Evolutionary conservation across 2,113 vertebrate genomes (phyloP).

Genomic region (Peromyscus maniculatus): DNA sequence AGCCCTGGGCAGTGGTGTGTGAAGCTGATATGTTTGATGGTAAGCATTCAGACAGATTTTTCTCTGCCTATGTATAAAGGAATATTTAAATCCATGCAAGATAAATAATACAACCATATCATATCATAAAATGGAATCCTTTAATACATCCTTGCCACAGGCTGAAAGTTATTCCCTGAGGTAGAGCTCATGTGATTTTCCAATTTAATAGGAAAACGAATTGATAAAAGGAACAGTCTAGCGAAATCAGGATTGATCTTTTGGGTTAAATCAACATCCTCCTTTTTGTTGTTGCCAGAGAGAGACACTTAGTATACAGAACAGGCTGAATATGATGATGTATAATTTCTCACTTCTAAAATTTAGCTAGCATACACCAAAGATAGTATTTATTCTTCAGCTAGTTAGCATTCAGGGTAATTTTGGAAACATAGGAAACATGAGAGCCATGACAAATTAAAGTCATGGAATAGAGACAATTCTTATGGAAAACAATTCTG

Average conservation of each 20-base stretch:
- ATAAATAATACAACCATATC: not conserved
- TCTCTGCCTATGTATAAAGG: not conserved
- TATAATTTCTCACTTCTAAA: slow-evolving; percentile 71
- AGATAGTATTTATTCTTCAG: slow-evolving; percentile 31
- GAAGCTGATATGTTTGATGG: not conserved
- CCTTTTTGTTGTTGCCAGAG: slow-evolving; percentile 10
- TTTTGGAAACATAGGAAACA: not conserved
- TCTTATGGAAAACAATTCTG: slow-evolving; percentile 41
- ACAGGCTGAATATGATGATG: slow-evolving; percentile 64
- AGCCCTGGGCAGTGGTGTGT: not conserved
- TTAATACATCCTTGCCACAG: slow-evolving; percentile 47
- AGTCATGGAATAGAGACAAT: not conserved
- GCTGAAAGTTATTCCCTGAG: slow-evolving; percentile 72
- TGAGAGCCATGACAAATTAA: not conserved
- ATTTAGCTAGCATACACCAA: slow-evolving; percentile 41
- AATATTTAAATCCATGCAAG: not conserved
- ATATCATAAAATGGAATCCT: not conserved
- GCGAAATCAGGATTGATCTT: slow-evolving; percentile 68
- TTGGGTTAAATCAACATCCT: slow-evolving; percentile 74
- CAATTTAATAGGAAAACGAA: slow-evolving; percentile 74
- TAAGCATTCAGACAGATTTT: not conserved
- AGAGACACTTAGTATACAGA: slow-evolving; percentile 45
- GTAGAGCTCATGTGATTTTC: slow-evolving; percentile 67
- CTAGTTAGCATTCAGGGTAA: slow-evolving; percentile 39
- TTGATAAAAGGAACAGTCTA: slow-evolving; percentile 82